phyloP scores from a whole-genome alignment of 2,888 invertebrate genomes.

The Pyrgus malvae region DNA sequence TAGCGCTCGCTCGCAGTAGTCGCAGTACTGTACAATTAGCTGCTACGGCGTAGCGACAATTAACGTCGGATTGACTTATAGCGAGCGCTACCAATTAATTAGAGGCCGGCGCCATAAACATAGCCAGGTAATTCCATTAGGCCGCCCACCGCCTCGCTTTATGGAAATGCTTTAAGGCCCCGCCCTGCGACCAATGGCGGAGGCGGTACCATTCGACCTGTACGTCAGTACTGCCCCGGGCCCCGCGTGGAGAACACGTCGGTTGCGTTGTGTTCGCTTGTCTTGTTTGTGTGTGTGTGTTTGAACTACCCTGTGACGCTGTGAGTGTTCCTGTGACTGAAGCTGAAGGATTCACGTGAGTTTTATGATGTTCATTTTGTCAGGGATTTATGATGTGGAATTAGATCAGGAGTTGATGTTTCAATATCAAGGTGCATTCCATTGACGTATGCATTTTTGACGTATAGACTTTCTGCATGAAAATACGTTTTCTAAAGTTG shows the following conservation, averaged over 20 bases:
- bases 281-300: slow-evolving; percentile 9
- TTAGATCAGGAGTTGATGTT: background rate
- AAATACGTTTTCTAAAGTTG: no score
- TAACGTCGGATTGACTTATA: slow-evolving; percentile 27
- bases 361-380: background rate
- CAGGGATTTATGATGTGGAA: no score
- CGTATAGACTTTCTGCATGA: no score
- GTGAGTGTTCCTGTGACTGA: slow-evolving; percentile 6
- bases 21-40: slow-evolving; percentile 16
- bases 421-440: no score
- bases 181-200: slow-evolving; percentile 34
- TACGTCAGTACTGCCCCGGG: slow-evolving; percentile 41
- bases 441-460: no score
- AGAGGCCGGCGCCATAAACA: slow-evolving; percentile 31
- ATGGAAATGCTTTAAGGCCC: slow-evolving; percentile 27
- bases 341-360: slow-evolving; percentile 15
- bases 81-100: slow-evolving; percentile 28
- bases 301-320: background rate
- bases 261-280: slow-evolving; percentile 8
- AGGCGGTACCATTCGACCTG: slow-evolving; percentile 32
- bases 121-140: slow-evolving; percentile 67
- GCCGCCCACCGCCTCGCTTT: slow-evolving; percentile 45
- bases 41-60: slow-evolving; percentile 26
- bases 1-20: background rate
- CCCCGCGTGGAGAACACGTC: slow-evolving; percentile 34